Base-by-base conservation (phyloP, 2,113 vertebrate genomes). In the Cyprinodon brontotheroides region DNA sequence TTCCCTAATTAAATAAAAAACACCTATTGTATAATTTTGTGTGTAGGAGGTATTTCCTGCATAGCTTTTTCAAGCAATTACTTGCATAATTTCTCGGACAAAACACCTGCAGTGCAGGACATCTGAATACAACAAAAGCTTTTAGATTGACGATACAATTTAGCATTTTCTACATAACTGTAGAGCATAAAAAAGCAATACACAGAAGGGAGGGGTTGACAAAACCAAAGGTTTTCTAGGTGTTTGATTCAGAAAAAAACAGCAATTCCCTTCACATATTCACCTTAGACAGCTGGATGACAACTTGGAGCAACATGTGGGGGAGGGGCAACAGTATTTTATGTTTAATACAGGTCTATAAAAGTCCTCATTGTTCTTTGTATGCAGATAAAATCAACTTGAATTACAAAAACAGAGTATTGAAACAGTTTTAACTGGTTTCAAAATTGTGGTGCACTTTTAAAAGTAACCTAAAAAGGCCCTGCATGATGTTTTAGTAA, bases 401-500 rank as follows among this genome's bases (percentile, higher is more conserved):
- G 3, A 53, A 13, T 17, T 5, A 50, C 47, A 17, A 50, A 17
- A 20, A 53, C 7, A 20, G 3, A 0, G 3, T 8, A 7, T 6
- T 9, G 50, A 17, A 20, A 53, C 50, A 3, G 50, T 7, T 53
- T n/a, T 1, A 29, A 29, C 29, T 29, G 29, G 29, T 57, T 57
- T 57, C 50, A 57, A 57, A 53, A 53, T 8, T 53, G 48, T 53
- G 50, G 14, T 57, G 50, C 17, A 57, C 4, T 20, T 29, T 29
- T 57, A n/a, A 57, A 57, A 20, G 17, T 8, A 14, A n/a, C 20
- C 20, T 20, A 57, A 8, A 57, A 0, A 1, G 29, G 29, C 29
- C 29, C 59, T 75, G 70, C 71, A 63, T 59, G 50, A 7, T 74
- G 70, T 70, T 73, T 79, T 69, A 64, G 63, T 68, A 76, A 20